Base-by-base conservation (phyloP, 1,140 invertebrate genomes). In the Drosophila kepulauana region DNA sequence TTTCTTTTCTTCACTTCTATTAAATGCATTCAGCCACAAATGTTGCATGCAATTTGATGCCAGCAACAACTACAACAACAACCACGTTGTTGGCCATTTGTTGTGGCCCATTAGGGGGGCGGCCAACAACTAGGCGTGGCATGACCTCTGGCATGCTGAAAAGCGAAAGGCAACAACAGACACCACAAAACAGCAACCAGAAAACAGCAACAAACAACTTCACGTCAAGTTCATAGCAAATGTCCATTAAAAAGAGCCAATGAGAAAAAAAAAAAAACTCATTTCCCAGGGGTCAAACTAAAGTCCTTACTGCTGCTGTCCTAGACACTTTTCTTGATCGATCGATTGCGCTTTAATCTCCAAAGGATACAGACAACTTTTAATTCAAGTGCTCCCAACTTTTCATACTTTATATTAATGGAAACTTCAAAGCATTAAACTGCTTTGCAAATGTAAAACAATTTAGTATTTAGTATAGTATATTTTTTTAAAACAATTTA, bases 141-240 rank as follows among this genome's bases (percentile, higher is more conserved):
- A 38, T 75, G 66, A 75, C 72, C 72, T 63, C 72, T 75, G 66
- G 58, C 71, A 56, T 56, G 49, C 49, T 61, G 56, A 62, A 73
- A 74, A 74, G 71, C 65, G 71, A 74, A 74, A 70, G 72, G 72
- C 66, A 70, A 45, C 11, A 11, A 8, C 46, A 62, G 25, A 45
- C 56, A 45, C 6, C 10, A 59, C 57, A 45, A 25, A 25, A 45
- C 56, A 45, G 6, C 10, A 59, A 58, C 38, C 1, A 6, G 3
- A 41, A 45, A 45, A 45, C 56, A 45, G 6, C 10, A 59, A 58
- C 38, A 45, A 61, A 16, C 48, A 64, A 38, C 30, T 35, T 48
- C 52, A 45, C 61, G n/a, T 62, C 65, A 74, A 74, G 71, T 74
- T 74, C 71, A 74, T 11, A n/a, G 8, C 56, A 20, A 85, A 71